Evolutionary conservation across 2,113 vertebrate genomes (phyloP), one percentile per base, ranked within the genome.

Genomic region (Trogon surrucura): DNA sequence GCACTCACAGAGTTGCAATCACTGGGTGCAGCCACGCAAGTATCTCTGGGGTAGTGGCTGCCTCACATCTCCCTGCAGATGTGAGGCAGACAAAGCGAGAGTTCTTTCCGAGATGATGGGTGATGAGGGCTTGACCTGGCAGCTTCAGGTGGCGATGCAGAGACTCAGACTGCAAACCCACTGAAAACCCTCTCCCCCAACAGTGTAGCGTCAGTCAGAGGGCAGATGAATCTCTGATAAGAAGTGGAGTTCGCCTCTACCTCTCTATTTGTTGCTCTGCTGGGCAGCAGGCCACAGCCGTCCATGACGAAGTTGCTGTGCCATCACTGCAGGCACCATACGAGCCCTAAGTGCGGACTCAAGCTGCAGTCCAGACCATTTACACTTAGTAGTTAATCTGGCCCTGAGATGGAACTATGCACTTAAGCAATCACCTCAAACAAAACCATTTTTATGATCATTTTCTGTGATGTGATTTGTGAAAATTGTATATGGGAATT

Each of bases 391-490:
- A 62, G 61, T 75, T 91, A 81, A 84, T 92, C 92, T 89, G 73
- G 83, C 91, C 61, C 81, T 72, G 79, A 87, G 79, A 80, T 2
- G 47, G 73, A 93, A 13, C 71, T 66, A 13, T 82, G 85, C 89
- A 91, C 77, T 96, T 95, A 91, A 95, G 81, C 84, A 96, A 94
- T 89, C 90, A 79, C 65, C 60, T 93, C 84, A 91, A 91, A 90
- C 70, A 93, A 85, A 95, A 94, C 73, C 23, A 79, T 95, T 91
- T 96, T 95, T 94, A 96, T 84, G 93, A 91, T 96, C 83, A 91
- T 92, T 96, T 93, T 92, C 81, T 89, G 9, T 88, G 80, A 95
- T 32, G 79, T 95, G 86, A 94, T 97, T 97, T 96, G 94, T 92
- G 94, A 87, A 94, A 96, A 96, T 75, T 51, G 57, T 89, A 88